Base-by-base conservation (phyloP, 2,888 invertebrate species). In the Tenthredo scrophulariae region DNA sequence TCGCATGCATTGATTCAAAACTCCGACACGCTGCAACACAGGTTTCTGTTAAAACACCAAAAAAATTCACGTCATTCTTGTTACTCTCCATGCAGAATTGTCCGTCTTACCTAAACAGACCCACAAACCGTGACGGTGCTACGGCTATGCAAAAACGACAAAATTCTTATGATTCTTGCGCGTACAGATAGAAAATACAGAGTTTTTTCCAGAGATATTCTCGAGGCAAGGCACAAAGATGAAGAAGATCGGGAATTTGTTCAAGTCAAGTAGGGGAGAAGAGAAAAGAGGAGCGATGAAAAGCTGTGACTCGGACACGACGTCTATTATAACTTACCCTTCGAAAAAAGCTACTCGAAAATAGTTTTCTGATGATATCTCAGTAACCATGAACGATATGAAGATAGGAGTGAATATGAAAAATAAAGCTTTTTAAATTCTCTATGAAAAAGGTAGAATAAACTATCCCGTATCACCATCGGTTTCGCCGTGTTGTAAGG, bases 101-200 rank as follows among this genome's bases (percentile, higher is more conserved):
- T 87, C 86, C 85, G 86, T 89, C 90, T 92, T 92, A 92, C 92
- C 92, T 91, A 88, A 85, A 84, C 84, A 86, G 86, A 90, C 87
- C 87, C 88, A 88, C 86, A 87, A 88, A 87, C 87, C 89, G 89
- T 88, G 89, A 87, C 85, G 87, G 87, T 86, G 91, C 89, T 89
- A 90, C 91, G 90, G 88, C 92, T 92, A 90, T 91, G 89, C 90
- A 91, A 90, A 92, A 92, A 92, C 90, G 83, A 86, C 85, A 87
- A 50, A n/a, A 70, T 67, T 84, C 83, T 85, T 72, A 87, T 72
- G 67, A 33, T 67, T 29, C 70, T 83, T 37, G 67, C 43, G 15
- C 54, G 75, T 85, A 72, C 29, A 86, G n/a, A 67, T 26, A 80
- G 77, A 40, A 80, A 84, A 43, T 33, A 85, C 70, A 77, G 43